Percentiles rank a stretch among this genome's conserved stretches.
Conservation (phyloP, 2,113 vertebrate species). For the Eleginops maclovinus region DNA sequence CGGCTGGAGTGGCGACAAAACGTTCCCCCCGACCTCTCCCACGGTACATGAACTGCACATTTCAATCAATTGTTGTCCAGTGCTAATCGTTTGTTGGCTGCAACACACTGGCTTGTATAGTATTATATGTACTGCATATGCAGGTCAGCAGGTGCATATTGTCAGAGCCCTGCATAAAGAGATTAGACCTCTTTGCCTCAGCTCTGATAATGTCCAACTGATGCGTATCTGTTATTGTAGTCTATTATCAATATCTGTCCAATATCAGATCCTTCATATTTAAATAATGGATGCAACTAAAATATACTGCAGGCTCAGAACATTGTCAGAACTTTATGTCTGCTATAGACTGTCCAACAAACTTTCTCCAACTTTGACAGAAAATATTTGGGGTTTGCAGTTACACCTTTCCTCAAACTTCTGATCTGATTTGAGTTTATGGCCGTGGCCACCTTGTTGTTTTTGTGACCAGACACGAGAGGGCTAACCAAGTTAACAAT, state of each 20-base stretch:
- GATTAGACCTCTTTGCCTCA: slow-evolving; percentile 40
- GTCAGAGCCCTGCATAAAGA: slow-evolving; percentile 24
- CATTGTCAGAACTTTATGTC: not conserved
- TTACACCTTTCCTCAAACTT: not conserved
- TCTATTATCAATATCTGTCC: slow-evolving; percentile 25
- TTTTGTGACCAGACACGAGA: too few species aligned
- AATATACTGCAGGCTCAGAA: not conserved
- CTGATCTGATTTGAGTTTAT: not conserved
- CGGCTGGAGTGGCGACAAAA: slow-evolving; percentile 29
- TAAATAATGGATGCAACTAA: slow-evolving; percentile 5
- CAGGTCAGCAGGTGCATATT: slow-evolving; percentile 4
- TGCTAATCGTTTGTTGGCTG: slow-evolving; percentile 36
- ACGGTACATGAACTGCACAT: slow-evolving; percentile 50
- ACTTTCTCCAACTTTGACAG: too few species aligned
- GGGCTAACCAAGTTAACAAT: too few species aligned
- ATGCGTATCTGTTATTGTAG: slow-evolving; percentile 26
- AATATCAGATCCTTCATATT: slow-evolving; percentile 8
- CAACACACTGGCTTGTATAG: not conserved
- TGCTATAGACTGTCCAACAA: not conserved
- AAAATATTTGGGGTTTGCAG: not conserved
- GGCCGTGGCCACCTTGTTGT: too few species aligned
- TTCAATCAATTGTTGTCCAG: slow-evolving; percentile 47
- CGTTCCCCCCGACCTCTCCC: slow-evolving; percentile 17
- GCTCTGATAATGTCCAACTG: slow-evolving; percentile 27
- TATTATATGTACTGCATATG: not conserved